Percentiles rank a stretch among this genome's conserved stretches.
phyloP scores from a whole-genome alignment of 1,140 invertebrate genomes.

The Pachypeltis micranthus region DNA sequence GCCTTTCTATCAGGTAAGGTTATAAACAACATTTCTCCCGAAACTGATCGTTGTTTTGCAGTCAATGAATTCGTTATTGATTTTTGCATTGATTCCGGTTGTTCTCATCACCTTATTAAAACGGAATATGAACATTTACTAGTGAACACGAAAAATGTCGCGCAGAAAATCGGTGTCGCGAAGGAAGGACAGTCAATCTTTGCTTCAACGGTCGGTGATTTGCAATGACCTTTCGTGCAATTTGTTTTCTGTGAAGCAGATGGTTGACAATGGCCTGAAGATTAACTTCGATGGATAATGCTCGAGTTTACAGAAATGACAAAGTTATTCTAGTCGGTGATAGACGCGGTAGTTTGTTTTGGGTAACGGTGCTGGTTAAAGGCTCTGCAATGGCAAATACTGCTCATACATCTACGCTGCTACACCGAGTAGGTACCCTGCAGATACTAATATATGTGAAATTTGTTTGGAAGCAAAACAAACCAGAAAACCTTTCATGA shows the following conservation, averaged over 20 bases:
- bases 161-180: background rate
- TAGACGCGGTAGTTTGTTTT: no score
- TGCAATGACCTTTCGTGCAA: background rate
- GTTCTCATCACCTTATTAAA: background rate
- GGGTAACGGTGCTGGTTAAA: no score
- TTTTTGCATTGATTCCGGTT: background rate
- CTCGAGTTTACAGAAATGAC: no score
- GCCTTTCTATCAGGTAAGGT: background rate
- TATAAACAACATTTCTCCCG: no score
- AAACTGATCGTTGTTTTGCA: background rate
- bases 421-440: no score
- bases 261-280: background rate
- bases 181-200: background rate
- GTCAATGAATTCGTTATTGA: background rate
- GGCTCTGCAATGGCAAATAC: no score
- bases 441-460: no score
- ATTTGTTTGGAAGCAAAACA: no score
- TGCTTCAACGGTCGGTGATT: background rate
- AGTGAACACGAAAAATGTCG: background rate
- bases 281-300: background rate
- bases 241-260: background rate
- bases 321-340: no score
- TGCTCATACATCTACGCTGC: no score
- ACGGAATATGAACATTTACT: background rate
- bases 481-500: no score